Evolutionary conservation across 2,113 vertebrate species (phyloP).

Genomic region (Coptodon rendalli): DNA sequence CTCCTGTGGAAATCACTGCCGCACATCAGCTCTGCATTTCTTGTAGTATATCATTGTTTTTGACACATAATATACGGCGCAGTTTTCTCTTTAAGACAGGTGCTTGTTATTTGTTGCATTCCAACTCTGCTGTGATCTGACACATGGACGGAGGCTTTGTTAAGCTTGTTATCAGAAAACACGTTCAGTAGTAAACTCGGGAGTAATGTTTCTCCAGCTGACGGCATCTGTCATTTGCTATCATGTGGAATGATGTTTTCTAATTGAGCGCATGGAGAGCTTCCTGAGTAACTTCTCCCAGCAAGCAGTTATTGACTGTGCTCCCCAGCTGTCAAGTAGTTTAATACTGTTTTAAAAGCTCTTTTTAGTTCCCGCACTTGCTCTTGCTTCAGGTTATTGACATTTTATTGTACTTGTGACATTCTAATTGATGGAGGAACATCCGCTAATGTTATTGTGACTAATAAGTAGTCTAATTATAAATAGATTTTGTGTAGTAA

Average conservation of each 20-base stretch:
- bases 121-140: neutral
- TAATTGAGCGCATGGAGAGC: constrained; percentile 13
- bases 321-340: neutral
- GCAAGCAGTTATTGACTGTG: constrained; percentile 19
- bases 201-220: constrained; percentile 6
- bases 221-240: constrained; percentile 32
- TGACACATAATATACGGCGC: neutral
- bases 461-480: neutral
- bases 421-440: neutral
- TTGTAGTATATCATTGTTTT: neutral
- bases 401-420: neutral
- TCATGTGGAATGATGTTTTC: constrained; percentile 5
- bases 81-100: neutral
- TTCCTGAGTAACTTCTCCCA: constrained; percentile 19
- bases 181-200: neutral
- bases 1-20: neutral
- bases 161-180: neutral
- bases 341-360: neutral
- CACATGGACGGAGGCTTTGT: neutral
- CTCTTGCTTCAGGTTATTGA: neutral
- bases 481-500: neutral
- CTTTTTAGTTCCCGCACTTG: neutral
- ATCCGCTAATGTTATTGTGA: neutral
- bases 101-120: constrained; percentile 4
- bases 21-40: neutral